Evolutionary conservation across 2,113 vertebrate species (phyloP), one percentile per base, ranked within the genome.

Genomic region (Axis porcinus): DNA sequence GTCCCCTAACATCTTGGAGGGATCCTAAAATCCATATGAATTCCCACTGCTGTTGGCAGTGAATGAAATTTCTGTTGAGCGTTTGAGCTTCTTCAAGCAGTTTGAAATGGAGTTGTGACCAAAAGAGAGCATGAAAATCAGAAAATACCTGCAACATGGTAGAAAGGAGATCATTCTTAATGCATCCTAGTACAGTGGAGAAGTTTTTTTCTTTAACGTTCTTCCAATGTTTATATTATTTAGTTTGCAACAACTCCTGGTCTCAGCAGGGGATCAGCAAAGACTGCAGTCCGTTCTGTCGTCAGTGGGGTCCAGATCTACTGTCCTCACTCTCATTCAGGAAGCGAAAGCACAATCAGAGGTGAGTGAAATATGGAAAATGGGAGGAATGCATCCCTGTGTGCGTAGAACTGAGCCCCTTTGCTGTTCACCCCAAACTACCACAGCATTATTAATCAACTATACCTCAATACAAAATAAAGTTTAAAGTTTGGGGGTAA

Each of bases 211-310:
- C 40, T 64, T 86, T 64, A 33, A 60, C 62, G 7, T 57, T 89
- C 57, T 89, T 79, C 43, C 62, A 76, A 96, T 78, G 2, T 88
- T 82, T 93, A 7, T 96, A 12, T 96, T 60, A 23, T 98, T 97
- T 98, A 99, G 99, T 98, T 98, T 99, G 97, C 99, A 99, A 96
- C 99, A 99, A 57, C 98, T 99, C 89, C 97, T 98, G 0, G 5
- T 98, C 83, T 99, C 99, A 84, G 98, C 97, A 43, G 96, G 95
- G 87, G 98, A 99, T 95, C 99, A 99, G 98, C 98, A 99, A 91
- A 99, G 99, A 94, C 92, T 99, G 70, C 99, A 99, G 45, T 98
- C 98, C 9, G 95, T 99, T 93, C 98, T 99, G 91, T 98, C 98
- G 58, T 98, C 98, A 2, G 96, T 98, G 45, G 97, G 98, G 50